A percentile compares a stretch with the other conserved stretches of the same genome.
These are phyloP conservation scores for Eupithecia vulgata DNA, from an alignment of 2,888 invertebrate species.

Conservation along the genomic window DNA sequence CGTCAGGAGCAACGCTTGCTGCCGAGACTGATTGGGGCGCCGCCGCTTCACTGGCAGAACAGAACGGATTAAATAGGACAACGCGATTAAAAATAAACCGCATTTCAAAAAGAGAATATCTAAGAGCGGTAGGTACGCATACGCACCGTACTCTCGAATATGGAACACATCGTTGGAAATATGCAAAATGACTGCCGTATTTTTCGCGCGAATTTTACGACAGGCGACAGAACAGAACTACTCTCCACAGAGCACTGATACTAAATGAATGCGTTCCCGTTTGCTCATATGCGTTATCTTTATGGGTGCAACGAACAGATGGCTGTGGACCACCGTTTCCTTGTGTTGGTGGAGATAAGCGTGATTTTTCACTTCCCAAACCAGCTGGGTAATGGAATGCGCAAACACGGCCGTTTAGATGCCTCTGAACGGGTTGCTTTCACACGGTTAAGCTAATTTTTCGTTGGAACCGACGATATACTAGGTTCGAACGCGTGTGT, in stretches of 20 bases:
- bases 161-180: slow-evolving; percentile 81
- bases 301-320: slow-evolving; percentile 84
- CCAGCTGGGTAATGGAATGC: slow-evolving; percentile 75
- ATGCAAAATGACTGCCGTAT: slow-evolving; percentile 77
- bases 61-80: slow-evolving; percentile 84
- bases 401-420: slow-evolving; percentile 72
- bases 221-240: slow-evolving; percentile 64
- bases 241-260: slow-evolving; percentile 70
- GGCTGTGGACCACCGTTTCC: slow-evolving; percentile 76
- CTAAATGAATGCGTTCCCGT: slow-evolving; percentile 76
- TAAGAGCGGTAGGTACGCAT: slow-evolving; percentile 69
- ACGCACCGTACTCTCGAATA: slow-evolving; percentile 81
- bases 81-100: slow-evolving; percentile 83
- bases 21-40: slow-evolving; percentile 78
- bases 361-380: slow-evolving; percentile 82
- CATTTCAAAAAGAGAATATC: slow-evolving; percentile 79
- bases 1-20: slow-evolving; percentile 73
- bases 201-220: slow-evolving; percentile 76
- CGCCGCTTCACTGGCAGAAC: slow-evolving; percentile 70
- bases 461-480: slow-evolving; percentile 60
- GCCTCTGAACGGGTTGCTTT: slow-evolving; percentile 67
- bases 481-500: slow-evolving; percentile 46
- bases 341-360: slow-evolving; percentile 78
- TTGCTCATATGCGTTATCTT: slow-evolving; percentile 80
- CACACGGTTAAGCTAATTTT: slow-evolving; percentile 70